phyloP scores from a whole-genome alignment of 2,797 vertebrate genomes.

The Cyclopterus lumpus region DNA sequence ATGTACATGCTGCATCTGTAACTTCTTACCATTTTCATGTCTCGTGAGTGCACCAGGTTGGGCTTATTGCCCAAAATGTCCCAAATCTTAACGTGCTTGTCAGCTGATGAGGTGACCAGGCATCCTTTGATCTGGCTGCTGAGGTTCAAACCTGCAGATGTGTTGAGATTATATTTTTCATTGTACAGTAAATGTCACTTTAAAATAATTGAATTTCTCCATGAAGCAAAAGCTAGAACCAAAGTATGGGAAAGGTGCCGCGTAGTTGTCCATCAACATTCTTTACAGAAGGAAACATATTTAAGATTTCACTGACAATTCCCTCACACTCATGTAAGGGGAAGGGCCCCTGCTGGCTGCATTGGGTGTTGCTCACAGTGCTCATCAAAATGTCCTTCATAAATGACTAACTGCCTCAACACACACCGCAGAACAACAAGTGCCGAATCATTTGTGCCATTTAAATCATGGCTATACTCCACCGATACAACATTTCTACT shows the following conservation, averaged over 20 bases:
- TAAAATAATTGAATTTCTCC: not conserved
- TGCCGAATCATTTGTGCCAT: not conserved
- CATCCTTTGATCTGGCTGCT: slow-evolving; percentile 97
- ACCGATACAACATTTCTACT: not conserved
- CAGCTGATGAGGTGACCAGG: slow-evolving; percentile 93
- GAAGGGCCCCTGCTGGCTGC: not conserved
- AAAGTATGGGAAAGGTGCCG: not conserved
- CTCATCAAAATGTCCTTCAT: not conserved
- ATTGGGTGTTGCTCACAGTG: not conserved
- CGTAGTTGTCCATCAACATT: not conserved
- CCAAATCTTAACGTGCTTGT: slow-evolving; percentile 97
- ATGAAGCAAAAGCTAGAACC: not conserved
- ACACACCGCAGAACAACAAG: not conserved
- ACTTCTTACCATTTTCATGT: slow-evolving; percentile 97
- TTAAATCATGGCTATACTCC: not conserved
- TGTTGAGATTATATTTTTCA: not conserved
- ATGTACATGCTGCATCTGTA: not conserved
- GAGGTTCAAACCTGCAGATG: slow-evolving; percentile 88
- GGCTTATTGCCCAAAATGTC: slow-evolving; percentile 94
- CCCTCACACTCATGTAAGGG: not conserved
- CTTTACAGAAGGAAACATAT: not conserved
- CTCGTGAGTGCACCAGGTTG: slow-evolving; percentile 91
- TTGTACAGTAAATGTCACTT: not conserved
- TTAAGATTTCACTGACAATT: not conserved
- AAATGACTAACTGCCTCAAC: not conserved